Base-by-base conservation (phyloP, 1,140 invertebrate species). In the Drosophila punjabiensis region DNA sequence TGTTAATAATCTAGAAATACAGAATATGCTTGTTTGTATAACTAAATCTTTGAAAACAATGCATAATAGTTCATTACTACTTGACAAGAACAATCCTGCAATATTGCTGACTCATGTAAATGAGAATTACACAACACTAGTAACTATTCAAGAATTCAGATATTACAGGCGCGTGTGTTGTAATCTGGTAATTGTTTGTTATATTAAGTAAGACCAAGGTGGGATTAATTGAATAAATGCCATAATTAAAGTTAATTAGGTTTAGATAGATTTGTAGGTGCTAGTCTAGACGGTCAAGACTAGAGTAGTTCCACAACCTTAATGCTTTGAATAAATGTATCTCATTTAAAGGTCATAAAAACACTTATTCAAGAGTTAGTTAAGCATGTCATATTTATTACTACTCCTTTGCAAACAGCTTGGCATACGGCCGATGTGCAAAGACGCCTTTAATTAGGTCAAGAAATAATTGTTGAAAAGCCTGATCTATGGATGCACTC, bases 381-480 rank as follows among this genome's bases (percentile, higher is more conserved):
- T 24, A 24, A 24, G 24, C 24, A 24, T 24, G 24, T 24, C 24
- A 24, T 3, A 24, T 24, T 24, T 50, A n/a, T 52, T 11, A 3
- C 28, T 61, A 48, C 10, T 79, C 80, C 30, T 81, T 62, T 2
- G 24, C 30, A 52, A 93, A 93, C n/a, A 89, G 75, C 39, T 88
- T 81, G 9, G 87, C 77, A 71, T 93, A 92, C 0, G 94, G 92
- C 52, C 91, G 77, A 73, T 91, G 92, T 16, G 77, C 67, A 55
- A 95, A 95, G 0, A 94, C 93, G 14, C 93, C 93, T 62, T 94
- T 94, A 0, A 94, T 92, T 24, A 95, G 66, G 0, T 92, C 93
- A 43, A 93, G 86, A n/a, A 94, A 83, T 43, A 94, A 91, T 58
- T 93, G 83, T 5, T 82, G 79, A n/a, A 95, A 91, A 0, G 94